phyloP scores from a whole-genome alignment of 2,797 vertebrate species.

The Artibeus lituratus region DNA sequence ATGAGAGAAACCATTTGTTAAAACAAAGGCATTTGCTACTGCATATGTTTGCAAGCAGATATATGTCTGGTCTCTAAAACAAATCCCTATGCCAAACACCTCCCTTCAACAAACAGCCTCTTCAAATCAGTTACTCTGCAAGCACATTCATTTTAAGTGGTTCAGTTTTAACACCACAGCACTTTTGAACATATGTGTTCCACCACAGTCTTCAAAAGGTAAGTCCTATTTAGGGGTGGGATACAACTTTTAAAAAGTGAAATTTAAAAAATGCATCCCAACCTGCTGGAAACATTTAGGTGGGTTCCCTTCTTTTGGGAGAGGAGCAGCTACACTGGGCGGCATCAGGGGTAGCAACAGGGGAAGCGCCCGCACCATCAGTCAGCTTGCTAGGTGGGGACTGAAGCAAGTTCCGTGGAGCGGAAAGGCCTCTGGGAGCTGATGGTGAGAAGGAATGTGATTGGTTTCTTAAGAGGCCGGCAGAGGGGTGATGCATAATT shows the following conservation, averaged over 20 bases:
- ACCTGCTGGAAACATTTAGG: neutral
- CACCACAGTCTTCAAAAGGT: neutral
- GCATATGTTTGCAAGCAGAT: neutral
- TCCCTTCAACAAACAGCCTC: neutral
- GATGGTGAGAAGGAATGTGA: conserved; percentile 19
- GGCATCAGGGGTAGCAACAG: neutral
- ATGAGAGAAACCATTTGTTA: neutral
- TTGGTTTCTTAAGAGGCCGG: neutral
- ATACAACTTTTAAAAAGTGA: neutral
- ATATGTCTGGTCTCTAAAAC: neutral
- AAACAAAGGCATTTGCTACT: neutral
- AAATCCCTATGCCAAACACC: neutral
- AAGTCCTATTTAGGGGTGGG: neutral
- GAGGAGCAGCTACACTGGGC: neutral
- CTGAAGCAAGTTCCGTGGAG: neutral
- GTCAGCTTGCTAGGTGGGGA: conserved; percentile 34
- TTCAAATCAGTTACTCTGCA: neutral
- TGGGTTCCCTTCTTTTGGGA: neutral
- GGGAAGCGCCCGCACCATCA: neutral
- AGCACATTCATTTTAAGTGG: neutral
- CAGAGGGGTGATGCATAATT: neutral
- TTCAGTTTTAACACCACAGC: conserved; percentile 6
- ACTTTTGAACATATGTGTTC: neutral
- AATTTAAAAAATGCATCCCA: neutral
- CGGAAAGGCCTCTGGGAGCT: conserved; percentile 27